Conservation (phyloP, 2,888 invertebrate species). For the Drosophila limbata region DNA sequence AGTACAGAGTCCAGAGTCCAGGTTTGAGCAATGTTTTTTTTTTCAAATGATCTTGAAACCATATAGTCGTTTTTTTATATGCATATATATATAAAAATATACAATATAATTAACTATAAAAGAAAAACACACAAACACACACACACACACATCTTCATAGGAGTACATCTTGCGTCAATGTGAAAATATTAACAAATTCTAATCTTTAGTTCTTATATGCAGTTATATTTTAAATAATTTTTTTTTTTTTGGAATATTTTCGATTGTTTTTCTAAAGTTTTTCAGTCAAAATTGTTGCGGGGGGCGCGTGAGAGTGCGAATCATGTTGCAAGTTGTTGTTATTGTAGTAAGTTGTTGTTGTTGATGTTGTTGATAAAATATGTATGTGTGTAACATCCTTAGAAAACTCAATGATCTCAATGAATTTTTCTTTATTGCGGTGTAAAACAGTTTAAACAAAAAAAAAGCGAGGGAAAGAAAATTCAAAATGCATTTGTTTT, state of each 20-base stretch:
- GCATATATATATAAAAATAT: constrained; percentile 25
- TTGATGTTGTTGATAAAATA: constrained; percentile 32
- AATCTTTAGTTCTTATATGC: constrained; percentile 30
- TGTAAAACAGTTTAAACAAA: constrained; percentile 22
- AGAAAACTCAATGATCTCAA: constrained; percentile 80
- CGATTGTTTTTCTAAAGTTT: constrained; percentile 2
- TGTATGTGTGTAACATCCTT: constrained; percentile 57
- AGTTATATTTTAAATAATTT: constrained; percentile 10
- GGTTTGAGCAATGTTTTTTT: constrained; percentile 56
- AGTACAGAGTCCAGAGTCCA: constrained; percentile 35
- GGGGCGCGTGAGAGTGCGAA: constrained; percentile 55
- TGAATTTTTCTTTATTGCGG: constrained; percentile 76
- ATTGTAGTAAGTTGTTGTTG: constrained; percentile 19
- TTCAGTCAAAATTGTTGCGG: constrained; percentile 8
- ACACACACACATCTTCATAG: constrained; percentile 27
- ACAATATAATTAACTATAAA: constrained; percentile 31
- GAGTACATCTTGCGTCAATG: constrained; percentile 34
- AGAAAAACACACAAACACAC: constrained; percentile 7
- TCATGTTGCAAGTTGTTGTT: constrained; percentile 23
- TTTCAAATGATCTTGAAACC: constrained; percentile 85
- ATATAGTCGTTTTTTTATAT: constrained; percentile 82
- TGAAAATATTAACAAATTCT: constrained; percentile 57
- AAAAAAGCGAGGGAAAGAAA: constrained; percentile 42
- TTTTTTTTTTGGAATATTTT: constrained; percentile 12
- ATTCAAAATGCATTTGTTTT: constrained; percentile 73